Evolutionary conservation across 2,888 invertebrate genomes (phyloP), one percentile per base, ranked within the genome.

Genomic region (Muscina levida): DNA sequence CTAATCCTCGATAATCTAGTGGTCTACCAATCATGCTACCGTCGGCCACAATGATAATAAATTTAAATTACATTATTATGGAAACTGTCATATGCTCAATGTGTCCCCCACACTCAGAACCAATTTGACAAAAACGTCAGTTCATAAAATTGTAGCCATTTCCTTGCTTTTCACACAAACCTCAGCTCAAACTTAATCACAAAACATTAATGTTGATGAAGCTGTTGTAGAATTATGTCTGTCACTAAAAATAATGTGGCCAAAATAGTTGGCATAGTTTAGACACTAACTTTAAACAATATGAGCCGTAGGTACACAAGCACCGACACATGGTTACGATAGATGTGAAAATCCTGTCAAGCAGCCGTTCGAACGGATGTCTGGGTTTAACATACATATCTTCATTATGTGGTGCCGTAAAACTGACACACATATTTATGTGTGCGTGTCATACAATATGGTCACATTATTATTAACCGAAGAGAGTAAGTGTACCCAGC

Each of bases 191-290:
- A 24, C 24, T 48, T 13, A 56, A 56, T 6, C 53, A 66, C 65
- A 51, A 56, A 51, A 53, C 72, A 46, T 68, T 79, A 68, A 62
- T 72, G 67, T 67, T 79, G 72, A 76, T 75, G 72, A 62, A 79
- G 75, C 46, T 79, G 75, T 79, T 76, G 67, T 67, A 72, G 68
- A 75, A 75, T 79, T 79, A 79, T 72, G 72, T 75, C 53, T 76
- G 75, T 76, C 75, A 74, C 79, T 79, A 44, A 67, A 31, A 71
- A 74, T 75, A 65, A 75, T 79, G 75, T 68, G 75, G 46, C 59
- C 42, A 79, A 68, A 79, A 72, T 76, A 72, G 67, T 76, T 76
- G 72, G 53, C 72, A 75, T 72, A 75, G 67, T 68, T 75, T 46
- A 62, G 75, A 72, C 59, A 72, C 56, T 48, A 65, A 72, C 48